Percentiles rank a stretch among this genome's conserved stretches.
These are phyloP conservation scores for Lasioglossum malachurum DNA, from an alignment of 2,888 invertebrate genomes.

Conservation along the genomic window DNA sequence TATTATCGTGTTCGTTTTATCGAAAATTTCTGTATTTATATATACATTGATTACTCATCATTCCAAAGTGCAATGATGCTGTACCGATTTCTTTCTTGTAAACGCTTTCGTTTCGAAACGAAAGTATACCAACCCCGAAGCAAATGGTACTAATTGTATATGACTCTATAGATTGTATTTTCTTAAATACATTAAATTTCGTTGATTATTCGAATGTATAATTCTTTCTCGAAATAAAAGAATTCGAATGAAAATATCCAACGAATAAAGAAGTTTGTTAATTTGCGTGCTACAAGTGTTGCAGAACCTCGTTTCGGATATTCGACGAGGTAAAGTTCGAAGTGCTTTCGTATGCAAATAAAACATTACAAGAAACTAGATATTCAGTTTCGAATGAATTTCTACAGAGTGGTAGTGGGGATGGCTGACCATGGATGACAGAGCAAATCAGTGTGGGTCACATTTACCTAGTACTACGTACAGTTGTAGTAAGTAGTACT, in stretches of 20 bases:
- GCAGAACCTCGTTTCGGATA: not conserved
- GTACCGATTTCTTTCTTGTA: not conserved
- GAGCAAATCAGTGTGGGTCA: conserved; percentile 28
- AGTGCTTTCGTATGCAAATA: not conserved
- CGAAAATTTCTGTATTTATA: conserved; percentile 25
- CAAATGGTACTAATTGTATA: conserved; percentile 4
- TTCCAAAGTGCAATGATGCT: conserved; percentile 40
- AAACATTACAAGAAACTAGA: not conserved
- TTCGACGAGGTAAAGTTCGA: not conserved
- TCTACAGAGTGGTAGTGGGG: conserved; percentile 25
- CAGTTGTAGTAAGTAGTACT: conserved; percentile 23
- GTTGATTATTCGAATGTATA: conserved; percentile 17
- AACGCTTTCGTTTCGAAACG: not conserved
- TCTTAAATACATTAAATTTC: conserved; percentile 18
- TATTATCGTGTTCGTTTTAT: conserved; percentile 48
- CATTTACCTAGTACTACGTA: not conserved
- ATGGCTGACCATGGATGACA: conserved; percentile 40
- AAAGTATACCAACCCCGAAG: conserved; percentile 17
- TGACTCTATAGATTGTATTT: conserved; percentile 17
- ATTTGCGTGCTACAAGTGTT: not conserved
- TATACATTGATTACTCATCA: conserved; percentile 31
- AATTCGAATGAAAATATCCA: not conserved
- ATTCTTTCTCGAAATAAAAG: conserved; percentile 15
- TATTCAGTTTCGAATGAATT: not conserved
- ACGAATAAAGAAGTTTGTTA: not conserved